phyloP scores from a whole-genome alignment of 2,797 vertebrate genomes.

The Todus mexicanus region DNA sequence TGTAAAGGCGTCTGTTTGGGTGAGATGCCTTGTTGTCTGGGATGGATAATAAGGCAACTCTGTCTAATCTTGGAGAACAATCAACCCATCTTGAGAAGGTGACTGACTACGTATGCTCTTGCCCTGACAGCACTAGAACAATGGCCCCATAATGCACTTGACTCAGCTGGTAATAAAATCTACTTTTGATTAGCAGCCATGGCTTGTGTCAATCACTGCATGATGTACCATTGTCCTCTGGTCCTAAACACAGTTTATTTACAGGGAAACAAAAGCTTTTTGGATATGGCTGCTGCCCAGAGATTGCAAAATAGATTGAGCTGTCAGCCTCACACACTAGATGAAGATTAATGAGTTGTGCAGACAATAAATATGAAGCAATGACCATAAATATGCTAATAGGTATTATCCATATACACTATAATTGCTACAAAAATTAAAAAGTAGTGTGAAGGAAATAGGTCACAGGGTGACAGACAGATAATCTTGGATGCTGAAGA shows the following conservation, averaged over 20 bases:
- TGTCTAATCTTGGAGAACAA: constrained; percentile 85
- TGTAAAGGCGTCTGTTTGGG: constrained; percentile 75
- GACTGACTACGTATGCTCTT: constrained; percentile 79
- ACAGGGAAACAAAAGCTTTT: constrained; percentile 87
- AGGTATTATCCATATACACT: constrained; percentile 85
- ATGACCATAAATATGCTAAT: constrained; percentile 99
- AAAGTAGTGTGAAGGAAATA: constrained; percentile 79
- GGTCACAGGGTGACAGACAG: constrained; percentile 78
- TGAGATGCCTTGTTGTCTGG: constrained; percentile 76
- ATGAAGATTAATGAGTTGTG: constrained; percentile 98
- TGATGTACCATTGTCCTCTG: constrained; percentile 77
- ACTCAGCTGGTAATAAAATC: constrained; percentile 91
- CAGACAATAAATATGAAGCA: constrained; percentile 98
- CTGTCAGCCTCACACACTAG: constrained; percentile 94
- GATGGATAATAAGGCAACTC: constrained; percentile 79
- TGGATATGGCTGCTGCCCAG: constrained; percentile 80
- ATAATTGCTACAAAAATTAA: constrained; percentile 87
- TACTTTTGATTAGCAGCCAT: constrained; percentile 90
- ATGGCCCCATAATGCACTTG: constrained; percentile 79
- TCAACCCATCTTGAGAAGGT: constrained; percentile 82
- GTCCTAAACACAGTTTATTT: constrained; percentile 85
- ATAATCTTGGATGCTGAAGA: constrained; percentile 75
- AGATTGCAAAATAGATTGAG: constrained; percentile 99
- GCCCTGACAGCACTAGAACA: constrained; percentile 79
- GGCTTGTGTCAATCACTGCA: constrained; percentile 91